Percentiles rank a stretch among this genome's conserved stretches.
Conservation (phyloP, 2,113 vertebrate species). For the Pseudopodoces humilis region DNA sequence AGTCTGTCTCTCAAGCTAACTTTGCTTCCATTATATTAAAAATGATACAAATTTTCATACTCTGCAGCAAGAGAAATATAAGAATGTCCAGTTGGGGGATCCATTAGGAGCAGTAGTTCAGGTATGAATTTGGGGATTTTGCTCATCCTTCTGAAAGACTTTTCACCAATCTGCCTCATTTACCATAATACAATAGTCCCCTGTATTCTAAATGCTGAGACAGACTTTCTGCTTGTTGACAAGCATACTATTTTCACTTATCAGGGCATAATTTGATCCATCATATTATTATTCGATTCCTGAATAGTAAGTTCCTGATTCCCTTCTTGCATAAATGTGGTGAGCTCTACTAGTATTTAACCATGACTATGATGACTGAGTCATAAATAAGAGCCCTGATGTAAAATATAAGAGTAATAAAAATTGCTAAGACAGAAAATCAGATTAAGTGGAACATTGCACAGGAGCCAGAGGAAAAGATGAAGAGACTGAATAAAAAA, state of each 20-base stretch:
- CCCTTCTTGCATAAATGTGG: background rate
- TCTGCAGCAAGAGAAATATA: background rate
- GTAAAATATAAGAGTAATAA: background rate
- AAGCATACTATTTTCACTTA: background rate
- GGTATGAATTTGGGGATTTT: background rate
- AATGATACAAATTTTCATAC: background rate
- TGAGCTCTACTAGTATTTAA: background rate
- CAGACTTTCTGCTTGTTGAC: background rate
- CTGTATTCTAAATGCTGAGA: background rate
- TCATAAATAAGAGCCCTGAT: background rate
- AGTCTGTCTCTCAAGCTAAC: background rate
- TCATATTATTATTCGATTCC: background rate
- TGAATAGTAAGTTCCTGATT: background rate
- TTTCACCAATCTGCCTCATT: background rate
- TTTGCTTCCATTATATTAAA: background rate
- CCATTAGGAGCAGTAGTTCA: background rate
- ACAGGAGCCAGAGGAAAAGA: background rate
- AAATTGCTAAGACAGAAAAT: conserved; percentile 9
- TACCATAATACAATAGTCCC: background rate
- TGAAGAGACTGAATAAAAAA: background rate
- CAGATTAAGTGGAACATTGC: background rate
- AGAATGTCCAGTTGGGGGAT: background rate
- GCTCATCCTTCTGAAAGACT: background rate
- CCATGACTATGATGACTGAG: background rate
- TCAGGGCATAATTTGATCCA: background rate